Percentiles rank a stretch among this genome's conserved stretches.
phyloP scores from a whole-genome alignment of 1,140 invertebrate species.

The Stenopsyche tienmushanensis region DNA sequence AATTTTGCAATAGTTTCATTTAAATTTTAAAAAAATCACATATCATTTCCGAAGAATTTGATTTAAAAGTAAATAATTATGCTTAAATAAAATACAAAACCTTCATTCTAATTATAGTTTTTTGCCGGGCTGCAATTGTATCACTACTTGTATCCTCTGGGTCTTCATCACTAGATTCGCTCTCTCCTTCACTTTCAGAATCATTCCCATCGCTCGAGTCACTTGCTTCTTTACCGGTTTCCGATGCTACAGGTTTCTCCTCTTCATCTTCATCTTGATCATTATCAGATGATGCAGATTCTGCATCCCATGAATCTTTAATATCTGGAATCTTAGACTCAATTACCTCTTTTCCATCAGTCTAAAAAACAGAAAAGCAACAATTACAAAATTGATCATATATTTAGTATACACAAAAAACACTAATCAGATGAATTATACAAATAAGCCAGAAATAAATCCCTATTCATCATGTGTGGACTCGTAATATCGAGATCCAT shows the following conservation, averaged over 20 bases:
- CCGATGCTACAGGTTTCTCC: conserved; percentile 21
- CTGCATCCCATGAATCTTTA: conserved; percentile 85
- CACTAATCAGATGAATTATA: conserved; percentile 3
- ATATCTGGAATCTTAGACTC: conserved; percentile 55
- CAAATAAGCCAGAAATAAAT: too few relatives aligned
- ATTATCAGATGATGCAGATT: conserved; percentile 66
- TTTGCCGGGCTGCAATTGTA: conserved; percentile 53
- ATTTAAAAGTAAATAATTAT: not conserved
- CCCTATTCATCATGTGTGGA: too few relatives aligned
- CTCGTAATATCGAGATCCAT: too few relatives aligned
- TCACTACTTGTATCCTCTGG: conserved; percentile 32
- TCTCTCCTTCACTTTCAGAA: conserved; percentile 55
- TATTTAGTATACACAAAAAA: conserved; percentile 15
- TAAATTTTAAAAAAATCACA: not conserved
- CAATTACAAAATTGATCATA: too few relatives aligned
- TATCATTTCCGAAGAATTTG: not conserved
- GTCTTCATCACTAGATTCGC: conserved; percentile 51
- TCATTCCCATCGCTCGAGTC: conserved; percentile 57
- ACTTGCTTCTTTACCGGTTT: conserved; percentile 18
- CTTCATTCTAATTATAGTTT: conserved; percentile 65
- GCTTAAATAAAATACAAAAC: too few relatives aligned
- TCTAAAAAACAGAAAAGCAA: too few relatives aligned
- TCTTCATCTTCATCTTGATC: conserved; percentile 49
- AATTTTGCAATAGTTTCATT: too few relatives aligned
- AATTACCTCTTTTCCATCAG: conserved; percentile 52